phyloP scores from a whole-genome alignment of 2,113 vertebrate species.

The Tinamus guttatus region DNA sequence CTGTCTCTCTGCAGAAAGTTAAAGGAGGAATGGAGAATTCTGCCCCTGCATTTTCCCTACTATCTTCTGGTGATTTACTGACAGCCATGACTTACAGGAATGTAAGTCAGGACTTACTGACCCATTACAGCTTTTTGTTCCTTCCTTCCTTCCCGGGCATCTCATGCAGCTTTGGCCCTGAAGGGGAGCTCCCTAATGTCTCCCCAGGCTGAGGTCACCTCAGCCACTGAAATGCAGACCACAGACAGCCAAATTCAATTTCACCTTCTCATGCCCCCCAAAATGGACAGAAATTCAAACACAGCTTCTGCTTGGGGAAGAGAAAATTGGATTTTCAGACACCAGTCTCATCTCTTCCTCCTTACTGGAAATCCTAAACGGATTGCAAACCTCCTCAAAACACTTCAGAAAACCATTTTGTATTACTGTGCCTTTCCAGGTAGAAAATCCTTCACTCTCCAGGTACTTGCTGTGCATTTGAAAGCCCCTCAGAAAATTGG shows the following conservation, averaged over 20 bases:
- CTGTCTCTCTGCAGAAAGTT: not conserved
- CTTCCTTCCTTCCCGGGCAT: not conserved
- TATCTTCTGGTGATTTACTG: not conserved
- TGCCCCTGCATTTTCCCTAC: not conserved
- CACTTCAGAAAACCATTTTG: not conserved
- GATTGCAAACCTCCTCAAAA: not conserved
- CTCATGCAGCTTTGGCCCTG: not conserved
- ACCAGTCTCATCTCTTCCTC: not conserved
- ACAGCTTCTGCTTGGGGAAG: not conserved
- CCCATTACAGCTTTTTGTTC: not conserved
- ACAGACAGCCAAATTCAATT: not conserved
- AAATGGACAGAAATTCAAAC: not conserved
- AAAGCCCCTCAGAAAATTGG: conserved; percentile 82
- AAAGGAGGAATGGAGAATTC: not conserved
- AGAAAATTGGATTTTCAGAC: not conserved
- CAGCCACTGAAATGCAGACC: not conserved
- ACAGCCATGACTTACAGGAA: not conserved
- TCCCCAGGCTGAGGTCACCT: not conserved
- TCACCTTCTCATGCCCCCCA: not conserved
- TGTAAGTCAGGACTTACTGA: not conserved
- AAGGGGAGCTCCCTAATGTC: not conserved
- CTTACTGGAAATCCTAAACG: not conserved
- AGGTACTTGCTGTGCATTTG: conserved; percentile 79
- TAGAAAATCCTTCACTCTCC: conserved; percentile 72
- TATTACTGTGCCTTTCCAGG: conserved; percentile 80